Base-by-base conservation (phyloP, 2,888 invertebrate genomes). In the Physocephala rufipes region DNA sequence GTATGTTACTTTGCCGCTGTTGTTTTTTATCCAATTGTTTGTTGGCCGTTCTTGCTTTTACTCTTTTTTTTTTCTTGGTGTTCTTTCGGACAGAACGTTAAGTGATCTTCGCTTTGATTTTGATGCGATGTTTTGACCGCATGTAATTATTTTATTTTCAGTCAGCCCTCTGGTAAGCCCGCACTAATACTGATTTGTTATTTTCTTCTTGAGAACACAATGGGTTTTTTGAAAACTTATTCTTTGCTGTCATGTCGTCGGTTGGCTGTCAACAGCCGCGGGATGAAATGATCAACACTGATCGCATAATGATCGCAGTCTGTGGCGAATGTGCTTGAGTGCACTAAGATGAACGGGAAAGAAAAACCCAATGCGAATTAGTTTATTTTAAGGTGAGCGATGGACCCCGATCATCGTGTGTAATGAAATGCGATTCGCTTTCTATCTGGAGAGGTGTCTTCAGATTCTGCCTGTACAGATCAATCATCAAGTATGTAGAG, bases 261-360 rank as follows among this genome's bases (percentile, higher is more conserved):
- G 80, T 82, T 81, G 84, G 80, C 83, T 83, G 83, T 83, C 82
- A 83, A 82, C 82, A 83, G 82, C 83, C 84, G 74, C 78, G 79
- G 83, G 84, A 83, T 83, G 83, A 83, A 82, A 83, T 83, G 83
- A 83, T 83, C 82, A 83, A 83, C 80, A 80, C 82, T 84, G 83
- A 83, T 84, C 82, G 79, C 82, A 84, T 83, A 83, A 83, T 83
- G 83, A 83, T 81, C 83, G 73, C 36, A 28, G 59, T 66, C 62
- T 47, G 15, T n/a, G 61, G 5, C 43, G 36, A 36, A 55, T 45
- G 53, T 36, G 43, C 28, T 4, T 61, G 49, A 12, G 24, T 55
- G 19, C 24, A 55, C 36, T 28, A 16, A 62, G 15, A 4, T 28
- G 61, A 61, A 21, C 13, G 53, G 13, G 2, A 4, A 2, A 5